These are phyloP conservation scores for Drosophila barbarae DNA, from an alignment of 2,888 invertebrate species.

Conservation along the genomic window DNA sequence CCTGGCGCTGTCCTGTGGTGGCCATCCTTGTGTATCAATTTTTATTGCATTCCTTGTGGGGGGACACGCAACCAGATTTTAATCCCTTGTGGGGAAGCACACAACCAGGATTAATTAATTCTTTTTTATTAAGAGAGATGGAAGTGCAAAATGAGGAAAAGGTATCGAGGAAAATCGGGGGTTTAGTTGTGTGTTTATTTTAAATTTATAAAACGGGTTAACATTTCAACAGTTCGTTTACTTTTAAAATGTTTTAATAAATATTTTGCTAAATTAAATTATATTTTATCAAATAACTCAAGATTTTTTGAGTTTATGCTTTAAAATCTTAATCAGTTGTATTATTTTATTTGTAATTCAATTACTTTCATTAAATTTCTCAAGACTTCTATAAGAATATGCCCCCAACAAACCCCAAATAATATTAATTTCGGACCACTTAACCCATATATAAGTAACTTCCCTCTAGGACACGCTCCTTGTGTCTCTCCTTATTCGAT, in stretches of 20 bases:
- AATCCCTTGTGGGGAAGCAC: conserved; percentile 21
- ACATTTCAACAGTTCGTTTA: neutral
- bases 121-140: conserved; percentile 2
- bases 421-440: neutral
- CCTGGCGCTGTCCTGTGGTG: conserved; percentile 9
- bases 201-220: neutral
- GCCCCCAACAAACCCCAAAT: neutral
- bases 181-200: neutral
- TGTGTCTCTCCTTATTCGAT: conserved; percentile 3
- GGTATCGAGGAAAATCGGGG: no score
- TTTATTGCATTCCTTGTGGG: conserved; percentile 23
- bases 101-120: conserved; percentile 40
- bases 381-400: no score
- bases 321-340: neutral
- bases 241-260: neutral
- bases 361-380: neutral
- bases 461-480: neutral
- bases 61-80: conserved; percentile 8
- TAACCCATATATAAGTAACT: neutral
- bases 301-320: no score
- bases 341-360: neutral
- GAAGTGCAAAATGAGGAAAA: neutral
- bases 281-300: no score
- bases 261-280: neutral
- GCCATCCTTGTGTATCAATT: conserved; percentile 17